Percentiles rank a stretch among this genome's conserved stretches.
Conservation (phyloP, 2,113 vertebrate species). For the Poeciliopsis prolifica region DNA sequence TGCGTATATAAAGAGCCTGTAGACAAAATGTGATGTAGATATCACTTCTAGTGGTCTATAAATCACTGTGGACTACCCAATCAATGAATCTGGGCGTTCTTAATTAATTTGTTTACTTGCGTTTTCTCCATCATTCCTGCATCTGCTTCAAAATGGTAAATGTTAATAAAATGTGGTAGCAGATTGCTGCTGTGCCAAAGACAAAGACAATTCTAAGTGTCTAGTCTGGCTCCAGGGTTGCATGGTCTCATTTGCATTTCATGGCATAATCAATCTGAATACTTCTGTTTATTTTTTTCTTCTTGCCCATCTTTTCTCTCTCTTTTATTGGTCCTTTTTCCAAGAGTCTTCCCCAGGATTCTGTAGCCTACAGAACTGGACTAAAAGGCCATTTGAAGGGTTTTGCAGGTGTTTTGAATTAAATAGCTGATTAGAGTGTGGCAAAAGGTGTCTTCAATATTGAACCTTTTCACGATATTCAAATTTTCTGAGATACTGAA, state of each 20-base stretch:
- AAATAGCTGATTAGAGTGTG: too few species aligned
- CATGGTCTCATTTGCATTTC: background rate
- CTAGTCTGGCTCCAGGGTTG: background rate
- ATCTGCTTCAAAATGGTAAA: background rate
- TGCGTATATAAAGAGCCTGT: background rate
- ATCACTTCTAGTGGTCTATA: background rate
- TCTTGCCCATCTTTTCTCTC: too few species aligned
- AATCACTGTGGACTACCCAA: background rate
- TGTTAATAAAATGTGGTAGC: background rate
- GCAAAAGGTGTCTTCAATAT: too few species aligned
- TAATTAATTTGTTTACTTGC: background rate
- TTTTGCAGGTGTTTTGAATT: too few species aligned
- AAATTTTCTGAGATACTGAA: too few species aligned
- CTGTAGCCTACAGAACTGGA: too few species aligned
- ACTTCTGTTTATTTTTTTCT: constrained; percentile 2
- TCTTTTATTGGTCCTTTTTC: background rate
- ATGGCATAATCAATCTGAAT: background rate
- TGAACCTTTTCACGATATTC: too few species aligned
- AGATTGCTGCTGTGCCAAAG: background rate
- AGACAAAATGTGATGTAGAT: background rate
- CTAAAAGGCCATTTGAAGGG: too few species aligned
- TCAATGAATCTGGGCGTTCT: background rate
- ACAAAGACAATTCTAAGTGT: background rate
- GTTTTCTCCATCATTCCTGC: background rate
- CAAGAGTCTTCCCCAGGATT: background rate